Evolutionary conservation across 1,140 invertebrate species (phyloP).

Genomic region (Octopus sinensis): DNA sequence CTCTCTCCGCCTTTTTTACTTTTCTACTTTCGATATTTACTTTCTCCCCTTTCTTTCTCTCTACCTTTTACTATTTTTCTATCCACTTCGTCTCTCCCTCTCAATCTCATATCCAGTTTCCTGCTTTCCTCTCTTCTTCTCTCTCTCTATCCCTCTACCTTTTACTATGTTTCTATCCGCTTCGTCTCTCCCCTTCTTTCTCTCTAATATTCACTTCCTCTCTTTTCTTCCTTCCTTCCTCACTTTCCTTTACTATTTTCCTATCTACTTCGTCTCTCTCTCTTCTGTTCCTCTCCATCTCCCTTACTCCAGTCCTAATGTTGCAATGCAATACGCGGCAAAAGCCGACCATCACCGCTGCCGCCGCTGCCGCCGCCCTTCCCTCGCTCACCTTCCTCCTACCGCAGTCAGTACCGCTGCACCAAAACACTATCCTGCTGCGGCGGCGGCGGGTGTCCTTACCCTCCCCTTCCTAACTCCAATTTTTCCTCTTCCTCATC

Average conservation of each 20-base stretch:
- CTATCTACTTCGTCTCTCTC: background rate
- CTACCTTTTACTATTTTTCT: background rate
- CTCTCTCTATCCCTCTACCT: slow-evolving; percentile 20
- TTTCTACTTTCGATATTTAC: slow-evolving; percentile 2
- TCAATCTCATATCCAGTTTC: background rate
- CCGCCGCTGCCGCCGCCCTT: background rate
- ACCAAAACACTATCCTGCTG: too few relatives aligned
- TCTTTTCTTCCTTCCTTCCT: background rate
- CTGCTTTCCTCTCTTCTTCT: slow-evolving; percentile 19
- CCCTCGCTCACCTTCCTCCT: background rate
- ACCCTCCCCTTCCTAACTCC: too few relatives aligned
- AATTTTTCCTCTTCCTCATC: too few relatives aligned
- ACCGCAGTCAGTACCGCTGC: too few relatives aligned
- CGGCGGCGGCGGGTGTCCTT: too few relatives aligned
- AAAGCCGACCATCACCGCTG: background rate
- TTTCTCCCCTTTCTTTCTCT: background rate
- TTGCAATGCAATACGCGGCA: background rate
- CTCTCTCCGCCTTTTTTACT: slow-evolving; percentile 1
- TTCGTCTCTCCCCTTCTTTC: background rate
- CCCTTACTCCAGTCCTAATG: background rate
- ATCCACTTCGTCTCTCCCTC: background rate
- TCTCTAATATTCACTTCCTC: slow-evolving; percentile 15
- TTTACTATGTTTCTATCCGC: background rate
- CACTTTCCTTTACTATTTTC: background rate
- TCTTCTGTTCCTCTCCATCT: background rate